phyloP scores from a whole-genome alignment of 2,797 vertebrate genomes.

The Phalanger gymnotis region DNA sequence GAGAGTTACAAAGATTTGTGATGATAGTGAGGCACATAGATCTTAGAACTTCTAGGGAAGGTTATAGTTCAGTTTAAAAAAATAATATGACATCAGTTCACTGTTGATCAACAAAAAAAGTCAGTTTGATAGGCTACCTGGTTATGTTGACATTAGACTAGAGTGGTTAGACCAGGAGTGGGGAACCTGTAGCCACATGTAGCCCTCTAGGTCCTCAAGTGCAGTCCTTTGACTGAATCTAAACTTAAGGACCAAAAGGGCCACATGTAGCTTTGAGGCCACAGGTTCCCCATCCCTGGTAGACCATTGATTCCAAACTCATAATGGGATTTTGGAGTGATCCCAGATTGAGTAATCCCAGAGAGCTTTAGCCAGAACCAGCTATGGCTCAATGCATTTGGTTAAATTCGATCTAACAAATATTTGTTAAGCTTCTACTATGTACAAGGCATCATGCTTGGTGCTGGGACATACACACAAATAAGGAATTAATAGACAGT shows the following conservation, averaged over 20 bases:
- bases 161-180: too few relatives aligned
- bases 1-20: neutral
- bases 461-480: neutral
- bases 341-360: neutral
- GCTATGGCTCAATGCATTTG: neutral
- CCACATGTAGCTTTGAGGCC: too few relatives aligned
- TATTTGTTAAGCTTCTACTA: neutral
- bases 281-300: too few relatives aligned
- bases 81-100: neutral
- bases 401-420: neutral
- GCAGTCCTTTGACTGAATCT: too few relatives aligned
- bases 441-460: neutral
- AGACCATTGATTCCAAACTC: neutral
- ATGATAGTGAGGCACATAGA: neutral
- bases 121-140: neutral
- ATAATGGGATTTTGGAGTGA: neutral
- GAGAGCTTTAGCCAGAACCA: neutral
- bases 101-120: constrained; percentile 30
- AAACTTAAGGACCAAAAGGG: too few relatives aligned
- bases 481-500: neutral
- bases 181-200: too few relatives aligned
- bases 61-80: accelerated
- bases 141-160: neutral
- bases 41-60: neutral
- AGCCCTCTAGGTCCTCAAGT: too few relatives aligned